Percentiles rank a stretch among this genome's conserved stretches.
Conservation (phyloP, 2,888 invertebrate species). For the Drosophila birchii region DNA sequence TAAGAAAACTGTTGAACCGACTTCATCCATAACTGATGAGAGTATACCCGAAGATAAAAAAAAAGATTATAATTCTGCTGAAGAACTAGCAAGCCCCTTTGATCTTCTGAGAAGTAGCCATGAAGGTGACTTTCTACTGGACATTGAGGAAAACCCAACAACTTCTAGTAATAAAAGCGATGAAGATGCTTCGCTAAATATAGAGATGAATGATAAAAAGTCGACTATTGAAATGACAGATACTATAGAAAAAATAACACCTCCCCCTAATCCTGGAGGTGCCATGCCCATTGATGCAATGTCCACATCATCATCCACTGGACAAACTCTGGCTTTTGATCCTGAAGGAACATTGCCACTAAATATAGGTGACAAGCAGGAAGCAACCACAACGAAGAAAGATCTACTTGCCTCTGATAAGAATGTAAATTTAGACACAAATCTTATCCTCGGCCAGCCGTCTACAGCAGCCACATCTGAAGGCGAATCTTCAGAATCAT, state of each 20-base stretch:
- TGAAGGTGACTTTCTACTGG: neutral
- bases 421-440: neutral
- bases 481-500: neutral
- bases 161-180: neutral
- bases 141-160: neutral
- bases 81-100: too few relatives aligned
- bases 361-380: neutral
- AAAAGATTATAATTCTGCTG: neutral
- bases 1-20: neutral
- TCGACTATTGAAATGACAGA: neutral
- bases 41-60: too few relatives aligned
- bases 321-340: neutral
- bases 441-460: neutral
- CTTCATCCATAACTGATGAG: neutral
- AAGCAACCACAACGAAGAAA: neutral
- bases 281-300: neutral
- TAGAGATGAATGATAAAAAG: neutral
- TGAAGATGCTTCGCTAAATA: neutral
- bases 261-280: neutral
- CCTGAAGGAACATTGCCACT: neutral
- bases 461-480: neutral
- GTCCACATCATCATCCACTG: neutral
- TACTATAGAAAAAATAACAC: neutral
- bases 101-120: neutral
- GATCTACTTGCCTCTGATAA: slow-evolving; percentile 1